Percentiles rank a stretch among this genome's conserved stretches.
Evolutionary conservation across 2,113 vertebrate genomes (phyloP).

Genomic region (Ammodytes marinus): DNA sequence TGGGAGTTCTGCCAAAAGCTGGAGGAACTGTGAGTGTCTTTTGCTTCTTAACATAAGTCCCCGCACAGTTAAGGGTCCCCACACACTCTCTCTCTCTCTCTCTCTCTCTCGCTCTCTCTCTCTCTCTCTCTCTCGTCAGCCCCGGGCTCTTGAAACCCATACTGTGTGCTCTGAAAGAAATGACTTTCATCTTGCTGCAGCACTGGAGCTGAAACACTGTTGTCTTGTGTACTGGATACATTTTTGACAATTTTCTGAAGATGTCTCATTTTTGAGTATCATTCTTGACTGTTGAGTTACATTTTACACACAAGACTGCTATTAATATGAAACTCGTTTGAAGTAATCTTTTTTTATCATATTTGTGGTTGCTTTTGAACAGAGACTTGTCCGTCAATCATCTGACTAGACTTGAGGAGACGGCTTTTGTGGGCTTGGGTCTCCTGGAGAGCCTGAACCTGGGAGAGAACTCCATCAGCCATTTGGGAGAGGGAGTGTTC

Average conservation of each 20-base stretch:
- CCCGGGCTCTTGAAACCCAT: slow-evolving; percentile 21
- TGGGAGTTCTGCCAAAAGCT: slow-evolving; percentile 99
- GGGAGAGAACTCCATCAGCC: slow-evolving; percentile 93
- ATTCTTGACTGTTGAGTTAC: background rate
- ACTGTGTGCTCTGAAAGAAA: slow-evolving; percentile 1
- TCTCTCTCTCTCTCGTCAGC: slow-evolving; percentile 16
- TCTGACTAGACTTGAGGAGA: slow-evolving; percentile 93
- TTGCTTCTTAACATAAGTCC: slow-evolving; percentile 31
- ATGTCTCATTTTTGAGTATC: slow-evolving; percentile 1
- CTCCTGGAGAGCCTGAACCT: slow-evolving; percentile 92
- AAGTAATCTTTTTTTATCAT: slow-evolving; percentile 22
- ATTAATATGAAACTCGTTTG: background rate
- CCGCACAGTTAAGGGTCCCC: slow-evolving; percentile 3
- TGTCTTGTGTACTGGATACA: background rate
- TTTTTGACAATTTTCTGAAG: slow-evolving; percentile 8
- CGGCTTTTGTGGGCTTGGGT: slow-evolving; percentile 91
- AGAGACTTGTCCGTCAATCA: slow-evolving; percentile 96
- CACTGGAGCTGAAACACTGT: slow-evolving; percentile 4
- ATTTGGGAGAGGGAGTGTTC: slow-evolving; percentile 95
- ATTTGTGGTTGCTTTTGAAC: slow-evolving; percentile 33
- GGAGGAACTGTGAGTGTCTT: slow-evolving; percentile 92
- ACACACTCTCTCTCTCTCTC: slow-evolving; percentile 10
- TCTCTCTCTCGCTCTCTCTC: too few species aligned
- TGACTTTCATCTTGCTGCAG: slow-evolving; percentile 24
- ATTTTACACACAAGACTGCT: background rate